Evolutionary conservation across 2,888 invertebrate species (phyloP), one percentile per base, ranked within the genome.

Genomic region (Lepidonotus clava): DNA sequence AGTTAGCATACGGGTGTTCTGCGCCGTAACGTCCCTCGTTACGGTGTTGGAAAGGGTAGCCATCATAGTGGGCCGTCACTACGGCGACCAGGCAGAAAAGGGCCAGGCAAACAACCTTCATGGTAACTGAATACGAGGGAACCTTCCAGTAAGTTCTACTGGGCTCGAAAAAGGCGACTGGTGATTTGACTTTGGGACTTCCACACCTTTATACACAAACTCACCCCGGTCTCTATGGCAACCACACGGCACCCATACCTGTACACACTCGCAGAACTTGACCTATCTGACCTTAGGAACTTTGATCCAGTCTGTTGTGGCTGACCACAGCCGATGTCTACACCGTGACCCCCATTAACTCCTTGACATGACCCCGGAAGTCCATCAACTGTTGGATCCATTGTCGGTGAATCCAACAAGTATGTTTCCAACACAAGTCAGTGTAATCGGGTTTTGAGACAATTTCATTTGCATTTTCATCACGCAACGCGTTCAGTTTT

Each of bases 1-100:
- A 34, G 80, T 46, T 80, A 46, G 76, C 76, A 28, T 76, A 46
- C 41, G 80, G 80, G 80, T 80, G 46, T 41, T 41, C 41, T 6
- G 32, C 32, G 1, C 80, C 80, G 32, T 80, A 80, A 0, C 41
- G 18, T 18, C 41, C 80, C 46, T 80, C 80, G 32, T 80, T 80
- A 11, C 51, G 41, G 28, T 80, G 80, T 0, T 46, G 46, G 51
- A 80, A 80, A 1, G 80, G 80, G 32, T 80, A 80, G 32, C 46
- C 80, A n/a, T 46, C 46, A 34, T 41, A 80, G 28, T 41, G 41
- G 11, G 80, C 80, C 8, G 41, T 32, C 24, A 28, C 80, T 5
- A 18, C 32, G 18, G 51, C 46, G 46, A 80, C 28, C 0, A 80
- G 51, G 80, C 32, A 41, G 8, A 24, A 41, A 4, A 80, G 11